These are phyloP conservation scores for Ophioninae sp. DNA, from an alignment of 2,888 invertebrate species.

Conservation along the genomic window DNA sequence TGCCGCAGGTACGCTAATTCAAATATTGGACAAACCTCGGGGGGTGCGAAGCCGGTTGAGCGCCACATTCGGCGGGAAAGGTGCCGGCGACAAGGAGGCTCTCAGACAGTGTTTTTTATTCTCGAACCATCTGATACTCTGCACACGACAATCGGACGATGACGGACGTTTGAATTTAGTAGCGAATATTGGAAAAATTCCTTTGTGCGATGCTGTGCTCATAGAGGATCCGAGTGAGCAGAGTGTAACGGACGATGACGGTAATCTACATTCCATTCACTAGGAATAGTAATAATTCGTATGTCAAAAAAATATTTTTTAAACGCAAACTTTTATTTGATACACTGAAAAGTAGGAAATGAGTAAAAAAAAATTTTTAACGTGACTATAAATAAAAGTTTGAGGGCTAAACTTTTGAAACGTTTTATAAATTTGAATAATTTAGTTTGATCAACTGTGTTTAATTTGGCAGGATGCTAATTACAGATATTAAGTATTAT, in stretches of 20 bases:
- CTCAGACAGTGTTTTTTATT: constrained; percentile 94
- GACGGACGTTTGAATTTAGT: constrained; percentile 93
- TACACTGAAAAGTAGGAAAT: no score
- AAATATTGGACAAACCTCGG: constrained; percentile 86
- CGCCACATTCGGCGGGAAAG: constrained; percentile 83
- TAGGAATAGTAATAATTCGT: constrained; percentile 13
- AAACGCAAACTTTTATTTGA: no score
- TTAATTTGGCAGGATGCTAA: no score
- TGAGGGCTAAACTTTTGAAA: no score
- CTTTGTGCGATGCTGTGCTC: constrained; percentile 91
- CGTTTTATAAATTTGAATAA: no score
- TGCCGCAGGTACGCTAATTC: constrained; percentile 87
- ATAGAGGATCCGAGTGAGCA: constrained; percentile 91
- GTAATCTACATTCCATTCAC: constrained; percentile 75
- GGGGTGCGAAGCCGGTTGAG: constrained; percentile 83
- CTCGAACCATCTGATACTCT: constrained; percentile 93
- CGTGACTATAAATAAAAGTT: no score
- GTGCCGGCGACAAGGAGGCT: constrained; percentile 85
- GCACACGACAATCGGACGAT: constrained; percentile 87
- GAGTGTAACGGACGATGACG: constrained; percentile 86
- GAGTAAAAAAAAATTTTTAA: no score
- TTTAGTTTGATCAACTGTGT: no score
- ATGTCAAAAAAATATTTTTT: constrained; percentile 3
- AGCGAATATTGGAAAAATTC: constrained; percentile 91
- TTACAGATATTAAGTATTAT: no score